Base-by-base conservation (phyloP, 2,888 invertebrate genomes). In the Aspidiotus rigidus region DNA sequence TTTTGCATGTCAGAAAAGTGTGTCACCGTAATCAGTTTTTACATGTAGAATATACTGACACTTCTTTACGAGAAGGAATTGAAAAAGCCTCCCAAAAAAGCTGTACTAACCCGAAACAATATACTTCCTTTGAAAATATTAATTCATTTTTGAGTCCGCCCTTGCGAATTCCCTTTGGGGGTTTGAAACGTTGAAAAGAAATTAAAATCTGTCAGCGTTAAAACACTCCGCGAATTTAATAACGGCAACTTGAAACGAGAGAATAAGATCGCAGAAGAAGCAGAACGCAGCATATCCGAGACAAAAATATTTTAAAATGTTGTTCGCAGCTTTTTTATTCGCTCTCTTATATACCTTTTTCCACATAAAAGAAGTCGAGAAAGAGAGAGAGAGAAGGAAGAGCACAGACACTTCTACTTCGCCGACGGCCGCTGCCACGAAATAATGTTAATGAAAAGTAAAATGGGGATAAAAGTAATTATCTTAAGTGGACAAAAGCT, bases 391-490 rank as follows among this genome's bases (percentile, higher is more conserved):
- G 28, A 28, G 28, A 28, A 5, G 28, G 49, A 49, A 49, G n/a
- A 11, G n/a, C 49, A 11, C n/a, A 11, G 49, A 11, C 49, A 11
- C n/a, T 49, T n/a, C 11, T n/a, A 13, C n/a, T 49, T 49, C 49
- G 10, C n/a, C 49, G 49, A 11, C 49, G 10, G 11, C 11, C 10
- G 49, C 49, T n/a, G 49, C n/a, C 49, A n/a, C 49, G 17, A 16
- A 56, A 56, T 56, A 56, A 56, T 17, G 56, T n/a, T 56, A 56
- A 56, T 56, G 56, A 56, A 56, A 17, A 56, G 56, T 56, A 17
- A 16, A 17, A 16, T 15, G 56, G 56, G 17, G 16, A 16, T 56
- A 16, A 17, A 56, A 17, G 56, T 56, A 17, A 56, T 56, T 56
- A 56, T 56, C 56, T 56, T 15, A 56, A 56, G 56, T 56, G 56